phyloP scores from a whole-genome alignment of 2,113 vertebrate species.

The Rhadina sibilatrix region DNA sequence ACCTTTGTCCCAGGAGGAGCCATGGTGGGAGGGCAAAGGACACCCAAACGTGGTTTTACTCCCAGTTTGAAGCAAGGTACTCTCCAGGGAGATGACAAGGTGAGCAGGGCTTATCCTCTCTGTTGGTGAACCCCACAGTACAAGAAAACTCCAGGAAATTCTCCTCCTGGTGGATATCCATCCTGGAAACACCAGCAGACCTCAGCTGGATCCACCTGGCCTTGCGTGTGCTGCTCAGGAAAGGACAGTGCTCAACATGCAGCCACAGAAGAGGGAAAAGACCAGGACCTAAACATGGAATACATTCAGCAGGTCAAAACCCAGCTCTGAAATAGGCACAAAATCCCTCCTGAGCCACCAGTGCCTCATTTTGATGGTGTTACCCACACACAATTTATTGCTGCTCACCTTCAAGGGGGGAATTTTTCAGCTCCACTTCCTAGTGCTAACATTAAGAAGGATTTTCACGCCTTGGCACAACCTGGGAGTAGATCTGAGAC shows the following conservation, averaged over 20 bases:
- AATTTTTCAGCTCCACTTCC: neutral
- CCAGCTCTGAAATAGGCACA: neutral
- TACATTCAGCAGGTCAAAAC: neutral
- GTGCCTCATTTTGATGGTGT: rapidly evolving
- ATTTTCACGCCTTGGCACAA: rapidly evolving
- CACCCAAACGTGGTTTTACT: rapidly evolving
- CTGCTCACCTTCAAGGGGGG: neutral
- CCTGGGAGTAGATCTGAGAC: neutral
- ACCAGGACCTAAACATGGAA: neutral
- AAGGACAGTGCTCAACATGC: rapidly evolving
- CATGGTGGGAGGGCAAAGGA: neutral
- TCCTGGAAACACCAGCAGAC: neutral
- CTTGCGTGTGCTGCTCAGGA: neutral
- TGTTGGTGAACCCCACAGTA: rapidly evolving
- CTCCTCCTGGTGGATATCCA: neutral
- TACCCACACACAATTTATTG: rapidly evolving
- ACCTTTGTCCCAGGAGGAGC: neutral
- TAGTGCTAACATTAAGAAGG: neutral
- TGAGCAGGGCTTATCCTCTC: neutral
- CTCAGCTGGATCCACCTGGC: neutral
- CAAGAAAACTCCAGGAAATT: neutral
- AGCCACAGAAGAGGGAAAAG: neutral
- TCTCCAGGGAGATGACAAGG: neutral
- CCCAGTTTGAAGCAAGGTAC: rapidly evolving
- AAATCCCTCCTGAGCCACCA: neutral